These are phyloP conservation scores for Apamea crenata DNA, from an alignment of 2,888 invertebrate species.

Conservation along the genomic window DNA sequence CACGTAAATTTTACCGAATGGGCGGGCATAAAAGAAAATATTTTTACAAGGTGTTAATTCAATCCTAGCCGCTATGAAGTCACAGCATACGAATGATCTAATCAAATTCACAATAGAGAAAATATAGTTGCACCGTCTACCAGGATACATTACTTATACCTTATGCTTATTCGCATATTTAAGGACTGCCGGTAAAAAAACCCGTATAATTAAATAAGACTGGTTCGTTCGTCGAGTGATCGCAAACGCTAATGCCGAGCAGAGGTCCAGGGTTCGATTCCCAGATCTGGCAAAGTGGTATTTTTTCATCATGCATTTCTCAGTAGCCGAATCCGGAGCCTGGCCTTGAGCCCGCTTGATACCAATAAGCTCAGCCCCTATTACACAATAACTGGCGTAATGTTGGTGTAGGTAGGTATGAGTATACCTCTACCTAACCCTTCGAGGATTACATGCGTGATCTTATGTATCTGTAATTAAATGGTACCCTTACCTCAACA, in stretches of 20 bases:
- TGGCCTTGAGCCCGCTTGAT: neutral
- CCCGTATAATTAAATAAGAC: neutral
- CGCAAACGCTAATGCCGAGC: too few species aligned
- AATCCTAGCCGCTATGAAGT: neutral
- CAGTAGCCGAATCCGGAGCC: neutral
- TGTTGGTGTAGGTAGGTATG: neutral
- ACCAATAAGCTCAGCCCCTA: neutral
- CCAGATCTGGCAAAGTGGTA: neutral
- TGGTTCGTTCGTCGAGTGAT: too few species aligned
- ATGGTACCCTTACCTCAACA: constrained; percentile 91
- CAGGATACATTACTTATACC: neutral
- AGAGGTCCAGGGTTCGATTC: too few species aligned
- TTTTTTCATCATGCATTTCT: neutral
- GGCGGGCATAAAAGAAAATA: neutral
- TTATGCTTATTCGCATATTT: neutral
- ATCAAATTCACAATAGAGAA: neutral
- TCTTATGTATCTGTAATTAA: neutral
- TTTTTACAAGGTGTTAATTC: neutral
- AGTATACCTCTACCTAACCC: neutral
- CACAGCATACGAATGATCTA: neutral
- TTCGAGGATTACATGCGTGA: neutral
- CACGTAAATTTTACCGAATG: neutral
- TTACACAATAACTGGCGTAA: neutral
- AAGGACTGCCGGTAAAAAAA: neutral
- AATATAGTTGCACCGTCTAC: neutral